Evolutionary conservation across 2,113 vertebrate species (phyloP), one percentile per base, ranked within the genome.

Genomic region (Antennarius striatus): DNA sequence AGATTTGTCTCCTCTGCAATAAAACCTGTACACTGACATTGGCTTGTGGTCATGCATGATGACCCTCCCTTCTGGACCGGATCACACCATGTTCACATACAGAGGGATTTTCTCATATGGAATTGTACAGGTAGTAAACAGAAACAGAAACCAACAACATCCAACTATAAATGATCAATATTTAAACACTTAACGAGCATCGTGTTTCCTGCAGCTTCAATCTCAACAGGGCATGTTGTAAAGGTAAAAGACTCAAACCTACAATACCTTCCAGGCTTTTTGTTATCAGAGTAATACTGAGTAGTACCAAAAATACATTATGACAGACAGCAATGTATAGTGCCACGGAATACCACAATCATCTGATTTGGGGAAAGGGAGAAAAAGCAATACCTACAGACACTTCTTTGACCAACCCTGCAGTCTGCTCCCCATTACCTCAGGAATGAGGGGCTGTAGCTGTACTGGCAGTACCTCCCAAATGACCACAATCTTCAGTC

Each of bases 1-100:
- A 86, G 77, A 84, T 78, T 58, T 76, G 83, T 68, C 47, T 83
- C 71, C 73, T 83, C 75, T 85, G 80, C 71, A 81, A 32, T 9
- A 14, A 1, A 51, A 54, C 62, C 52, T 70, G 63, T 49, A 52
- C 45, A 12, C 46, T 62, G 63, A 76, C 77, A 80, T 83, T 75
- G 82, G 73, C 77, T 63, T 43, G 22, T 53, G 53, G 49, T 52
- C 29, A 42, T 62, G 36, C 6, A 8, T 10, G 51, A 55, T 32
- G 65, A 52, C 69, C 56, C 72, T 68, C 76, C 70, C 29, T 55
- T 67, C 54, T 66, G 63, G 32, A 61, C 68, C 69, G 55, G 84
- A 60, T 54, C 57, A 71, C 22, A 56, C 15, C 10, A 54, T 9
- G 22, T 36, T 54, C 51, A 63, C 16, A 11, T 39, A 28, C 39